phyloP scores from a whole-genome alignment of 1,140 invertebrate genomes.

The Galendromus occidentalis region DNA sequence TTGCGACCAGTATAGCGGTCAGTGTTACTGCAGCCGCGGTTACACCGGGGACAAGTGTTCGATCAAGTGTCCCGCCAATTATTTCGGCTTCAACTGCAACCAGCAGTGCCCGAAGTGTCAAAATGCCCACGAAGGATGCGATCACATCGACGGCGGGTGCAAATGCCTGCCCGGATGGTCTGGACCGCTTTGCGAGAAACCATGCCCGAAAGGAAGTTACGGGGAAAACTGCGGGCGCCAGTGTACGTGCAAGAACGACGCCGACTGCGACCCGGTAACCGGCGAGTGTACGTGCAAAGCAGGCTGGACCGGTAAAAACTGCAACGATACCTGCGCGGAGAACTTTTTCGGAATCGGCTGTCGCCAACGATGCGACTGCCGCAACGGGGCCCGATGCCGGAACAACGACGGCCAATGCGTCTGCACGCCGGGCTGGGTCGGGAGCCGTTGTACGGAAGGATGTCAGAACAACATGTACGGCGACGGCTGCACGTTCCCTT shows the following conservation, averaged over 20 bases:
- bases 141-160: constrained; percentile 19
- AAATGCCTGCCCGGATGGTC: constrained; percentile 36
- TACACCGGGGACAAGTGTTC: constrained; percentile 40
- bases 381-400: constrained; percentile 59
- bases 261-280: constrained; percentile 28
- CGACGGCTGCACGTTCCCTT: constrained; percentile 38
- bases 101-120: constrained; percentile 34
- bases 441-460: constrained; percentile 50
- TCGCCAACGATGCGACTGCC: constrained; percentile 54
- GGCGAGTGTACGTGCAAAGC: constrained; percentile 30
- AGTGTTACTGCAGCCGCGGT: constrained; percentile 56
- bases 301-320: constrained; percentile 39
- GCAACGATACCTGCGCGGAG: constrained; percentile 45
- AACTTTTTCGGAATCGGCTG: constrained; percentile 57
- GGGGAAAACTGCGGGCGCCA: constrained; percentile 27
- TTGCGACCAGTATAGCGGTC: constrained; percentile 56
- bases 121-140: constrained; percentile 34
- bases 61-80: constrained; percentile 20
- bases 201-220: constrained; percentile 25
- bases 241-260: constrained; percentile 30
- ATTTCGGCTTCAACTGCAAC: constrained; percentile 48
- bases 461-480: constrained; percentile 65
- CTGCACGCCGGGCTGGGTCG: constrained; percentile 71
- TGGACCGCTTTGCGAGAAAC: constrained; percentile 21
- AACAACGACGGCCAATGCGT: constrained; percentile 64